Evolutionary conservation across 2,113 vertebrate species (phyloP).

Genomic region (Kryptolebias marmoratus): DNA sequence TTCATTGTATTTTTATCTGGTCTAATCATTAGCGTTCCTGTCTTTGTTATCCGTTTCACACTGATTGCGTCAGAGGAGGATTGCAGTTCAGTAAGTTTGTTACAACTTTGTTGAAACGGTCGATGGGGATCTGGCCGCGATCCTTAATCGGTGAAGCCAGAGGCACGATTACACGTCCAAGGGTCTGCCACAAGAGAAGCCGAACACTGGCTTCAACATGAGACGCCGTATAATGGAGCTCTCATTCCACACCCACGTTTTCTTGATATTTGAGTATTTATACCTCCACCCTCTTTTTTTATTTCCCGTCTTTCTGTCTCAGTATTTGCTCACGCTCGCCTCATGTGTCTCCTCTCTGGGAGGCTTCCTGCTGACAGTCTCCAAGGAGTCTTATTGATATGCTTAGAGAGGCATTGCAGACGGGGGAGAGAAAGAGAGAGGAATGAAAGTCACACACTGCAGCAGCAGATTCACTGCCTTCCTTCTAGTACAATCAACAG

Average conservation of each 20-base stretch:
- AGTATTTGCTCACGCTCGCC: conserved; percentile 28
- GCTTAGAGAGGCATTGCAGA: conserved; percentile 68
- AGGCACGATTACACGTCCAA: conserved; percentile 33
- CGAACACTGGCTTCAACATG: conserved; percentile 17
- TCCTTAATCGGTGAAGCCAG: conserved; percentile 42
- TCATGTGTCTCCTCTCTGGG: conserved; percentile 58
- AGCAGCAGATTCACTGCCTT: conserved; percentile 48
- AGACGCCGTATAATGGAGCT: conserved; percentile 44
- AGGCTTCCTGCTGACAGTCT: conserved; percentile 76
- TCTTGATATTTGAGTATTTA: conserved; percentile 31
- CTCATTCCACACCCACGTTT: conserved; percentile 42
- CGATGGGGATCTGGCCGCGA: conserved; percentile 33
- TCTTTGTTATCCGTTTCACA: conserved; percentile 58
- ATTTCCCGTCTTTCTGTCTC: conserved; percentile 16
- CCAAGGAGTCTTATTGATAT: conserved; percentile 78
- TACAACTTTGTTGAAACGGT: conserved; percentile 24
- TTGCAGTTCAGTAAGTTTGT: conserved; percentile 43
- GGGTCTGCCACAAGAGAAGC: conserved; percentile 18
- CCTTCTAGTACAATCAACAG: conserved; percentile 50
- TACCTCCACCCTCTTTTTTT: neutral
- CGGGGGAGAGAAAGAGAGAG: conserved; percentile 28
- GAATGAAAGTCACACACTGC: conserved; percentile 63
- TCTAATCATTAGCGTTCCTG: conserved; percentile 45
- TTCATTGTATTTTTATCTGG: neutral
- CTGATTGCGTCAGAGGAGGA: conserved; percentile 60